Base-by-base conservation (phyloP, 2,888 invertebrate genomes). In the Entomobrya multifasciata region DNA sequence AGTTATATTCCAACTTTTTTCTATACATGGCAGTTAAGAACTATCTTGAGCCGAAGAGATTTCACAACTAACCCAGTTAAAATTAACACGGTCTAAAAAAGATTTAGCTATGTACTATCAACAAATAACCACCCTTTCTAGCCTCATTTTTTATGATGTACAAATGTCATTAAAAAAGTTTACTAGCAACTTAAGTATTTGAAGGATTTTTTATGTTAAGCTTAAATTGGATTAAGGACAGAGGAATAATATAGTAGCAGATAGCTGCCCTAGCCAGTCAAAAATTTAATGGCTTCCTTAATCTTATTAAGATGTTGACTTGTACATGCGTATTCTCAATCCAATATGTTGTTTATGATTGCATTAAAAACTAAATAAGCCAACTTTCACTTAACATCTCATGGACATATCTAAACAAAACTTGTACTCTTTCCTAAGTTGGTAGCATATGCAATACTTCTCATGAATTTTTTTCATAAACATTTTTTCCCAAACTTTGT, bases 131-230 rank as follows among this genome's bases (percentile, higher is more conserved):
- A 2, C 1, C 55, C 17, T 20, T n/a, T 17, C 17, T 52, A 20
- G 15, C 22, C 17, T 17, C 20, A 22, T 47, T 72, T 47, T 47
- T 47, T 10, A n/a, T 47, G 13, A 5, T 13, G 22, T 47, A 72
- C n/a, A 47, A 47, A 25, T 55, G 52, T 49, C 13, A 74, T n/a
- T n/a, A 74, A 27, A 74, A 52, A 49, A 1, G 30, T 74, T 74
- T 74, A 74, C 49, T 74, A 52, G 49, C 72, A 74, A 49, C 27
- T 52, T 74, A 52, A 74, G 52, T 74, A 49, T 17, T 22, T 27
- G 17, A 17, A 30, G 8, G 4, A 74, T 25, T 25, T 55, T 74
- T 74, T 74, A 74, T 74, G 74, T n/a, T 74, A 74, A 52, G 74
- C 49, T 74, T 13, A 13, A 74, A 74, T 17, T 74, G 25, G 11